A percentile compares a stretch with the other conserved stretches of the same genome.
phyloP scores from a whole-genome alignment of 2,888 invertebrate species.

The Deladenus siricidicola region DNA sequence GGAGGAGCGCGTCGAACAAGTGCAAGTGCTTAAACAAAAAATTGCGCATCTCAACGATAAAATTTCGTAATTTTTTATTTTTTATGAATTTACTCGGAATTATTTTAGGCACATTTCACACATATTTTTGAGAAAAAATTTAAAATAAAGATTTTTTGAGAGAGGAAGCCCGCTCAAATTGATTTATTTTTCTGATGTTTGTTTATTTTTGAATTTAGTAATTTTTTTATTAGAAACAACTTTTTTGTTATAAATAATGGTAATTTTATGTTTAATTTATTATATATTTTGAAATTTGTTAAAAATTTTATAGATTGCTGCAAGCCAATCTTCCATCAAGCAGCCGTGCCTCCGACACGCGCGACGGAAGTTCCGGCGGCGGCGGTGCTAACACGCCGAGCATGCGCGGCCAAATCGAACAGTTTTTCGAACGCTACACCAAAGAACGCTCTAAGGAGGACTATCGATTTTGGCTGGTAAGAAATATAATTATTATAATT shows the following conservation, averaged over 20 bases:
- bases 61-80: slow-evolving; percentile 32
- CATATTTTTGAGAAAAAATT: too few species aligned
- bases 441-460: slow-evolving; percentile 38
- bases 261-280: not conserved
- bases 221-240: not conserved
- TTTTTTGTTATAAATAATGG: not conserved
- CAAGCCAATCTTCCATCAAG: slow-evolving; percentile 46
- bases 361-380: not conserved
- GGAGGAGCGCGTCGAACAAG: slow-evolving; percentile 19
- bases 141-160: too few species aligned
- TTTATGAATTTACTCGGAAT: not conserved
- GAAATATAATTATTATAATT: slow-evolving; percentile 3
- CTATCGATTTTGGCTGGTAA: slow-evolving; percentile 50
- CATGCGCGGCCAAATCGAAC: slow-evolving; percentile 27
- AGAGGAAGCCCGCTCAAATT: too few species aligned
- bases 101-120: too few species aligned
- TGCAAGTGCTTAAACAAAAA: slow-evolving; percentile 24
- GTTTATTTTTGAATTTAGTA: not conserved
- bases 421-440: slow-evolving; percentile 32
- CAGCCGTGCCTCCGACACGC: not conserved
- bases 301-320: slow-evolving; percentile 34
- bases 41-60: slow-evolving; percentile 30
- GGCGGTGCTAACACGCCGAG: slow-evolving; percentile 18
- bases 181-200: not conserved
- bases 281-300: not conserved